Evolutionary conservation across 2,113 vertebrate species (phyloP), one percentile per base, ranked within the genome.

Genomic region (Coturnix japonica): DNA sequence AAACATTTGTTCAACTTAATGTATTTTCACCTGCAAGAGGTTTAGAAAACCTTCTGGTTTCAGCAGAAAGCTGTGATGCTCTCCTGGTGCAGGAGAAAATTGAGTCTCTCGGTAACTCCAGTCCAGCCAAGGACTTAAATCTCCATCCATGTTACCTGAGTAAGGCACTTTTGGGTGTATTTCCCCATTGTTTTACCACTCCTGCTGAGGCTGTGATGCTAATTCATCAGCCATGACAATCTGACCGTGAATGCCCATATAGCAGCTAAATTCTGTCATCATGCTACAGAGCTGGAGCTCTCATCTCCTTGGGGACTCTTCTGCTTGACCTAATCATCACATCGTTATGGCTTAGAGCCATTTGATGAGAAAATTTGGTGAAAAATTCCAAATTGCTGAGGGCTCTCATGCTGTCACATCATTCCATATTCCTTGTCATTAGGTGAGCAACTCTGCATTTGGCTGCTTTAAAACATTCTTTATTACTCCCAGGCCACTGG

Each of bases 381-480:
- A 90, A 81, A 64, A 94, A 86, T 75, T 33, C 70, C 35, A 26
- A 85, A 85, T 41, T 85, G 26, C 28, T 92, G 75, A 65, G 21
- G 44, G n/a, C 33, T 76, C 35, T 92, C 56, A 41, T 41, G 25
- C 23, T 11, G 44, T 76, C 75, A 33, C 25, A 11, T 63, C 41
- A 21, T 64, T 80, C 87, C 46, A 2, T 74, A 18, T 43, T 82
- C 49, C 56, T 69, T 89, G 30, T 49, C 25, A 26, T 82, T 49
- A 85, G 81, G 56, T n/a, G 1, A 0, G 3, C 41, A 70, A 63
- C 41, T 75, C 71, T 69, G 54, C 21, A 25, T 79, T 72, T 79
- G 74, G 43, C 65, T 85, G 59, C 41, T 94, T 87, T 91, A 85
- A 85, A 94, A 57, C 25, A 44, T 73, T 41, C 54, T 79, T 91